A percentile compares a stretch with the other conserved stretches of the same genome.
These are phyloP conservation scores for Miniopterus natalensis DNA, from an alignment of 2,113 vertebrate genomes.

Conservation along the genomic window DNA sequence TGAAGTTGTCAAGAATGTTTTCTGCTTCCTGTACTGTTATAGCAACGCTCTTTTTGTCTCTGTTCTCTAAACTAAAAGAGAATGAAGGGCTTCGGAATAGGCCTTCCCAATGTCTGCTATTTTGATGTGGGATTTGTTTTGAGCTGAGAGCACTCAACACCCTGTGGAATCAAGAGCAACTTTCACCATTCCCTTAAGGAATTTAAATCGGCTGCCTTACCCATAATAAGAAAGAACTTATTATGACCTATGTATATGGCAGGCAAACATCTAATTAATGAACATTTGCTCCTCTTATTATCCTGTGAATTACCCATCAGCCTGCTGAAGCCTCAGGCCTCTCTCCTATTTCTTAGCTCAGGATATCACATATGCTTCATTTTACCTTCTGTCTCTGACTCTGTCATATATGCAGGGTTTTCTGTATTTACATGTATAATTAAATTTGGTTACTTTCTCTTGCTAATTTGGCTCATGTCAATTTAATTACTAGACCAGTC, in stretches of 20 bases:
- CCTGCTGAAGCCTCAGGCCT: background rate
- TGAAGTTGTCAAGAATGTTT: background rate
- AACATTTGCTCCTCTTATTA: background rate
- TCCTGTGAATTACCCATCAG: background rate
- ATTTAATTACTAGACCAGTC: background rate
- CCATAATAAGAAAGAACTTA: background rate
- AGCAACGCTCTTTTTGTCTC: background rate
- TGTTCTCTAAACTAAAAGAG: background rate
- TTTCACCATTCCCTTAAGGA: background rate
- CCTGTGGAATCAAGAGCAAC: background rate
- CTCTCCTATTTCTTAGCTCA: background rate
- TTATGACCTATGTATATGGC: no score
- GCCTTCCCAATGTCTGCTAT: no score
- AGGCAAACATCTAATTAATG: background rate
- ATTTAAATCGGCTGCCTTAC: background rate
- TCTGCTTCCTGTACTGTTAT: background rate
- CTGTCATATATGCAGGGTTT: background rate
- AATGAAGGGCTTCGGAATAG: background rate
- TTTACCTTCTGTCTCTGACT: background rate
- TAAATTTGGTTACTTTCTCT: background rate
- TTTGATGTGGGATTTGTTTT: background rate
- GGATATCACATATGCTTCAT: background rate
- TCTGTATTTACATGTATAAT: background rate
- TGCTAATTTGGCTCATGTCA: background rate
- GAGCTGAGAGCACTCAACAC: background rate